Percentiles rank a stretch among this genome's conserved stretches.
These are phyloP conservation scores for Porites evermanni DNA, from an alignment of 92 coral and sea anemone genomes.

Conservation along the genomic window DNA sequence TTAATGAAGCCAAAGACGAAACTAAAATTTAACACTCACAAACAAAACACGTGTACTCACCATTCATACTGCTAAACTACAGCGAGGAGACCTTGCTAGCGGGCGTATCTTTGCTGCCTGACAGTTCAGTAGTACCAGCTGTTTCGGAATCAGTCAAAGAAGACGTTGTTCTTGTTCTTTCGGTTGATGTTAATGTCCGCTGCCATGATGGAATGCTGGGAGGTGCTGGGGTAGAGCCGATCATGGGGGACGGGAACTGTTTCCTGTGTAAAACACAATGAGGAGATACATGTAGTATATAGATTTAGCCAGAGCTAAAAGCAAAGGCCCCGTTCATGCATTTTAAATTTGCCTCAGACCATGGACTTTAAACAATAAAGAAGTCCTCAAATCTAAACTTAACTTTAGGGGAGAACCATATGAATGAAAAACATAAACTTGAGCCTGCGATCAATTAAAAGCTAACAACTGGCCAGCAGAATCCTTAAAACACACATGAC, in stretches of 20 bases:
- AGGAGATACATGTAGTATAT: neutral
- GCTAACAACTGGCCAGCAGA: too few relatives aligned
- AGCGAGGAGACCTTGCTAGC: constrained; percentile 23
- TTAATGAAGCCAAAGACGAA: too few relatives aligned
- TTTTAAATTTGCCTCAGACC: too few relatives aligned
- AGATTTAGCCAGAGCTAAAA: too few relatives aligned
- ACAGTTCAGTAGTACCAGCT: constrained; percentile 24
- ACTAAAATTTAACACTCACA: neutral
- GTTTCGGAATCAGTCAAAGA: constrained; percentile 38
- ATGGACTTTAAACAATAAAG: too few relatives aligned
- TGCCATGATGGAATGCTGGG: constrained; percentile 96
- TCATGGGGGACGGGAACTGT: constrained; percentile 90
- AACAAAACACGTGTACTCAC: neutral
- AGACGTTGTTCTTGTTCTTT: constrained; percentile 38
- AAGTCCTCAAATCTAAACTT: too few relatives aligned
- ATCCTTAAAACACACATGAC: too few relatives aligned
- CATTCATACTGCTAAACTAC: constrained; percentile 35
- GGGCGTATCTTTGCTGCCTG: constrained; percentile 20
- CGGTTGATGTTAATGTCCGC: constrained; percentile 56
- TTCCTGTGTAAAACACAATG: constrained; percentile 55
- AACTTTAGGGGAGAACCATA: too few relatives aligned
- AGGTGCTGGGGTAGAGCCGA: constrained; percentile 79
- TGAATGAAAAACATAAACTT: too few relatives aligned
- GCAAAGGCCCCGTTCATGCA: too few relatives aligned
- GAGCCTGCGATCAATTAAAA: too few relatives aligned